Base-by-base conservation (phyloP, 2,113 vertebrate genomes). In the Microcebus murinus region DNA sequence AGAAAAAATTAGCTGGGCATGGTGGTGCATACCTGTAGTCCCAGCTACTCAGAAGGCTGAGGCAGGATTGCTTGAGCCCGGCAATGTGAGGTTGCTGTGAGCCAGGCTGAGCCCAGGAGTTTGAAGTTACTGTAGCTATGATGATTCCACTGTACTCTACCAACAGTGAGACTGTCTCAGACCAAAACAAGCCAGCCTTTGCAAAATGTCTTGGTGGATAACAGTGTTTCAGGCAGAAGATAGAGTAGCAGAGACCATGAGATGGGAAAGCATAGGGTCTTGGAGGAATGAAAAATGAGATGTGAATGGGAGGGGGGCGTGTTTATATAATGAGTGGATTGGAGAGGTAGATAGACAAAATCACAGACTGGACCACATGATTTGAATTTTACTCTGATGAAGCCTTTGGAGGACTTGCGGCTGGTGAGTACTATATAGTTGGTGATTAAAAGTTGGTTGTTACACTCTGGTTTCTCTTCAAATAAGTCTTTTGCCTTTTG, bases 321-420 rank as follows among this genome's bases (percentile, higher is more conserved):
- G 21, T 45, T 2, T 17, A 36, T 36, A 42, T 61, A 8, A 31
- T 48, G 6, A 27, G 34, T 77, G 34, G 31, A 42, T 18, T 74
- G 76, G 48, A 48, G 31, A 39, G 21, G 12, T 63, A 45, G 18
- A 1, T 50, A n/a, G 31, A 15, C 15, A 34, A 70, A 20, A 57
- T 67, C 5, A 52, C 68, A 27, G 52, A 20, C 12, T 21, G 36
- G 82, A 29, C 27, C 3, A 3, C 3, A 2, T 93, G 74, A 31
- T 92, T 92, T 80, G 39, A 90, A 20, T 95, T 79, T 90, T 55
- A 90, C 17, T 87, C 23, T 45, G 29, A 36, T 48, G 52, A 82
- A 70, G 8, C 83, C 82, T 65, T 45, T 90, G 25, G 67, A 95
- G 61, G 27, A 65, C 55, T 81, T 90, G 2, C 21, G 71, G 34